Percentiles rank a stretch among this genome's conserved stretches.
These are phyloP conservation scores for Spea hammondii DNA, from an alignment of 2,797 vertebrate species.

Conservation along the genomic window DNA sequence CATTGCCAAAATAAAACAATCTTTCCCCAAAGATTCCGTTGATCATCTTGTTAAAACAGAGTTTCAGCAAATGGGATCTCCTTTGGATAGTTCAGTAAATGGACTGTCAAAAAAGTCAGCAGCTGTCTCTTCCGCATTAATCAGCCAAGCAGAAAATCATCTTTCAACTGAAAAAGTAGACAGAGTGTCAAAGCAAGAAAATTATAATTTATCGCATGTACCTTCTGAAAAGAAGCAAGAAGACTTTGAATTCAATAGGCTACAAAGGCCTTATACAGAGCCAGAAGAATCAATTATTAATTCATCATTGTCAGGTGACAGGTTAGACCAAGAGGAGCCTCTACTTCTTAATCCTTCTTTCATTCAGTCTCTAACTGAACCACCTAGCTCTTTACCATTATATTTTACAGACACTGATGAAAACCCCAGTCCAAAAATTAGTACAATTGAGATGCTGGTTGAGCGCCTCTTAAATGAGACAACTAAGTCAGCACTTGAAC, in stretches of 20 bases:
- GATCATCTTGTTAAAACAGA: conserved; percentile 10
- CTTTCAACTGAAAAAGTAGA: conserved; percentile 3
- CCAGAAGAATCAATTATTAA: neutral
- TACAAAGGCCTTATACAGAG: neutral
- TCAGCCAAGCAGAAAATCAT: conserved; percentile 15
- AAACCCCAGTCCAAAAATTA: no score
- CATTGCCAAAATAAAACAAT: conserved; percentile 1
- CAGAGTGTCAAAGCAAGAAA: conserved; percentile 3
- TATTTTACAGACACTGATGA: conserved; percentile 23
- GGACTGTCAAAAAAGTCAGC: conserved; percentile 12
- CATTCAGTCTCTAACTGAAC: neutral
- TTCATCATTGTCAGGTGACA: neutral
- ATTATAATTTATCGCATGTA: conserved; percentile 27
- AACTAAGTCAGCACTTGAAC: no score
- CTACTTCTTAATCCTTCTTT: neutral
- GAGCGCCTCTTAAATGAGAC: no score
- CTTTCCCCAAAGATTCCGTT: neutral
- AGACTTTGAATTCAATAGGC: neutral
- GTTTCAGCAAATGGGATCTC: neutral
- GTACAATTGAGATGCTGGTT: neutral
- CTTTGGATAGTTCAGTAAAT: conserved; percentile 22
- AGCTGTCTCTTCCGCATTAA: neutral
- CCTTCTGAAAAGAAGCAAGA: neutral
- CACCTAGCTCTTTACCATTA: neutral
- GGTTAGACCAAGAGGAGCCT: neutral